Base-by-base conservation (phyloP, 2,888 invertebrate genomes). In the Clanis bilineata region DNA sequence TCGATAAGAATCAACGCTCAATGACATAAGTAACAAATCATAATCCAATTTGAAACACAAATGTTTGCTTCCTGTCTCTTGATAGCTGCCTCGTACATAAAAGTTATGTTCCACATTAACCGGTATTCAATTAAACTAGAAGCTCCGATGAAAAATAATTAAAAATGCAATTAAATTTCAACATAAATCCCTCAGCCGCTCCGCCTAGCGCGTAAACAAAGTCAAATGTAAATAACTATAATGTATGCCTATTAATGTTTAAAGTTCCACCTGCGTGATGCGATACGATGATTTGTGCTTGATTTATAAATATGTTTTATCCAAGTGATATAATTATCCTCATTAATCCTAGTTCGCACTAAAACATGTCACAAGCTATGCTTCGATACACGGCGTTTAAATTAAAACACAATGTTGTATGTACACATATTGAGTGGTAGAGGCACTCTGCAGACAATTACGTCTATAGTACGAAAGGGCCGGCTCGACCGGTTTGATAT, bases 71-170 rank as follows among this genome's bases (percentile, higher is more conserved):
- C 51, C 51, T 51, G 51, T 51, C 32, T 18, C 18, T 51, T 15
- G 51, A 18, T 15, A 32, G 9, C 10, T 67, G n/a, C 6, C 5
- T 28, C 18, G n/a, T 41, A 41, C 73, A 64, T 70, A 60, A 62
- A 77, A 88, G 63, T 67, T 68, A 72, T 74, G 76, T 38, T 56
- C 76, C 73, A 78, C 75, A 72, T 79, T 74, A 72, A 73, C 62
- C 67, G 73, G 77, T 79, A 80, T 90, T 90, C 88, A 89, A 90
- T 90, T 90, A 86, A 84, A 84, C 82, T 80, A 75, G 79, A 68
- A 71, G 76, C 82, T 80, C n/a, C n/a, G 89, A 87, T 85, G 83
- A 80, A 86, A 88, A 89, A 89, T 88, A 91, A 90, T 90, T 90
- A 87, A 90, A 90, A 91, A 90, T 77, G 82, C 85, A 90, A 90